phyloP scores from a whole-genome alignment of 2,888 invertebrate species.

The Ariolimax columbianus region DNA sequence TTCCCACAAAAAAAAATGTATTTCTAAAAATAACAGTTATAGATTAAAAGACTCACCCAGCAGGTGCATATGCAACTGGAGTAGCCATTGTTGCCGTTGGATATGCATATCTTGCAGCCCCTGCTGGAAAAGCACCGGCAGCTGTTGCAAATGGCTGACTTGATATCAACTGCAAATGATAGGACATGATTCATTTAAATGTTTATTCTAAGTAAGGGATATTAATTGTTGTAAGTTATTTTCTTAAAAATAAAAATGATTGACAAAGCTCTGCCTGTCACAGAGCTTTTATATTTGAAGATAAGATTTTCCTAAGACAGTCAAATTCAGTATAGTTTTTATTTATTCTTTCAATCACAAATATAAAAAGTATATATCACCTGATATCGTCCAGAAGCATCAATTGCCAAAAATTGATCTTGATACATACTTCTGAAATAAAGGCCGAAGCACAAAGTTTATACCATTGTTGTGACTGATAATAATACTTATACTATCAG shows the following conservation, averaged over 20 bases:
- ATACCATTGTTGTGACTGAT: not conserved
- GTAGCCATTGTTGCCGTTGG: constrained; percentile 67
- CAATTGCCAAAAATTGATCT: constrained; percentile 92
- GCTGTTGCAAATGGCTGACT: constrained; percentile 68
- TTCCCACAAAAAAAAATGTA: too few species aligned
- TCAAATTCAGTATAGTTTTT: too few species aligned
- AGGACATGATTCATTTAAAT: not conserved
- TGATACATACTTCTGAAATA: constrained; percentile 88
- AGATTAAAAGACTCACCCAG: constrained; percentile 53
- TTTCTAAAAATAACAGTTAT: too few species aligned
- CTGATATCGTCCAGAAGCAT: constrained; percentile 73
- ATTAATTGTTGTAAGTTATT: not conserved
- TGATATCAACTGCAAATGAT: constrained; percentile 65
- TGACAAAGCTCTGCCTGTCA: too few species aligned
- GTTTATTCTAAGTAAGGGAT: not conserved
- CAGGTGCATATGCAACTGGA: constrained; percentile 57
- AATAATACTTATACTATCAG: not conserved
- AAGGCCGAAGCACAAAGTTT: not conserved
- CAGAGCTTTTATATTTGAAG: too few species aligned
- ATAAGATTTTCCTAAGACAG: too few species aligned
- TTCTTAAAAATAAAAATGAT: too few species aligned
- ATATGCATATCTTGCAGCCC: constrained; percentile 68
- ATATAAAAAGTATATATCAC: constrained; percentile 54
- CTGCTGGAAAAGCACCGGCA: constrained; percentile 55
- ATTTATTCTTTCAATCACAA: too few species aligned